Evolutionary conservation across 2,113 vertebrate genomes (phyloP), one percentile per base, ranked within the genome.

Genomic region (Xiphorhynchus elegans): DNA sequence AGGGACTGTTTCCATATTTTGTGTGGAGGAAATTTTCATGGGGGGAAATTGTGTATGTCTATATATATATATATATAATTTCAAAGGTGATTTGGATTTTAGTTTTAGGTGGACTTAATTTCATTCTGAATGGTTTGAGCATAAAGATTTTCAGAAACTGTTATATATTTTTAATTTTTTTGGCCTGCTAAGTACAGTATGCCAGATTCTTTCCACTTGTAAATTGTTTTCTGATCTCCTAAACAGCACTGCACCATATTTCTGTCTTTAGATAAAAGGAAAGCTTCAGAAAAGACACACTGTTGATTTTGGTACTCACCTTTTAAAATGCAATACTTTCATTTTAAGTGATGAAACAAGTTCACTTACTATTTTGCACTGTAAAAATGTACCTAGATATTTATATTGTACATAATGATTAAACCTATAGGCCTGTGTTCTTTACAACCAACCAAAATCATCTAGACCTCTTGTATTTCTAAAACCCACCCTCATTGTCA

Each of bases 11-110:
- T 72, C 26, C 12, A 49, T 39, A 60, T 37, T 77, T 59, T 4
- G 1, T 14, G 1, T 14, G 7, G 3, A 0, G 6, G 4, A 52
- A 12, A 29, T 5, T 6, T 8, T 7, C 7, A 42, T 0, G 0
- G 19, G 13, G 7, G 2, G 3, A 52, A 69, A 82, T 13, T 3
- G 3, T 84, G 23, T 19, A 10, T 62, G 31, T 37, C 10, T 56
- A 13, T 25, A 25, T 25, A 20, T 28, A 26, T 29, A 18, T 16
- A 24, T 25, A 26, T 26, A 16, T 16, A 42, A 75, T 73, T 70
- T 20, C 40, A 69, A 79, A 60, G 7, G 33, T 53, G 0, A 31
- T 72, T 46, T 72, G 12, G 21, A 66, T 56, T 91, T 75, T 63
- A 73, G 23, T 60, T 96, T 82, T 69, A 47, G 13, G 11, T 42